Evolutionary conservation across 53 echinoderm and acorn worm genomes (phyloP).

Genomic region (Temnopleurus reevesii): DNA sequence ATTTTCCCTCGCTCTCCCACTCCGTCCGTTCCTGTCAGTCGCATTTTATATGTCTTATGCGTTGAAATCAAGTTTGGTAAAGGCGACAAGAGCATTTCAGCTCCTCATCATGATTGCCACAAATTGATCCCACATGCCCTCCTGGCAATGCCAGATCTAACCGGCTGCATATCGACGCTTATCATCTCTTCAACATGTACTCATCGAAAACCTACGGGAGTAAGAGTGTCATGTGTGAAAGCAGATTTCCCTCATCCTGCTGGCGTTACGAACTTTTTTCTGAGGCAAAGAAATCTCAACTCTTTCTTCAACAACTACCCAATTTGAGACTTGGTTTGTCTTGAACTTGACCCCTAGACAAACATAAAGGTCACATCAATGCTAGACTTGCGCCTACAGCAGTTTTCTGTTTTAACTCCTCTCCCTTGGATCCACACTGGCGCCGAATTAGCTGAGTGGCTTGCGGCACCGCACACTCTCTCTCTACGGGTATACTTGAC

Average conservation of each 20-base stretch:
- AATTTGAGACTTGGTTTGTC: conserved; percentile 17
- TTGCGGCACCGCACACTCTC: too few relatives aligned
- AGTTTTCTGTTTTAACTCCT: neutral
- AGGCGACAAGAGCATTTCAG: neutral
- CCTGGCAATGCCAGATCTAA: neutral
- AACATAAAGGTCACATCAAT: conserved; percentile 6
- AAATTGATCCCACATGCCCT: conserved; percentile 51
- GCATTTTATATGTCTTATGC: neutral
- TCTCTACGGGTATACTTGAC: conserved; percentile 23
- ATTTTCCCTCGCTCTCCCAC: neutral
- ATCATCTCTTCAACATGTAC: neutral
- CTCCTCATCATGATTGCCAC: conserved; percentile 30
- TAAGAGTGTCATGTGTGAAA: neutral
- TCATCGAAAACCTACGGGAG: neutral
- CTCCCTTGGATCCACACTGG: neutral
- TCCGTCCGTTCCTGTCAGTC: neutral
- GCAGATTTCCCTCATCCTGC: neutral
- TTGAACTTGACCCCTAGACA: conserved; percentile 16
- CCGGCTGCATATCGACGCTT: conserved; percentile 12
- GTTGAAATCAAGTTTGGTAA: too few relatives aligned
- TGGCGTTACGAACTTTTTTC: neutral
- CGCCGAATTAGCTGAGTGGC: neutral
- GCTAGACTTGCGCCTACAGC: conserved; percentile 1
- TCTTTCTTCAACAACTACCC: neutral
- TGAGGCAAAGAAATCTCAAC: neutral